Conservation (phyloP, 2,797 vertebrate genomes). For the Dipus sagitta region DNA sequence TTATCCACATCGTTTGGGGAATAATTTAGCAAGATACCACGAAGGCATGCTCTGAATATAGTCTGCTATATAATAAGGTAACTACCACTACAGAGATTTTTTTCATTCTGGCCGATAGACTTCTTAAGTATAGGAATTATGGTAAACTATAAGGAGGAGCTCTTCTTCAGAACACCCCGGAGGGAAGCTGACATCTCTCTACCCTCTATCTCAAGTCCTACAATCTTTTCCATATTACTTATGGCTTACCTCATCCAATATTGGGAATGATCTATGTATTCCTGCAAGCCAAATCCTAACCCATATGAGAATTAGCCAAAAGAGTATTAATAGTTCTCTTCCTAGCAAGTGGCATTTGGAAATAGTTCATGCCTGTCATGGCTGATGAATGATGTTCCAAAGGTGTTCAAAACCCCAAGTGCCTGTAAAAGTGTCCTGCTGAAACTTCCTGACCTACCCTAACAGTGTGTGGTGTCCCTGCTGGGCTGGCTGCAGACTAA, state of each 20-base stretch:
- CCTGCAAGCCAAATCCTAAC: slow-evolving; percentile 33
- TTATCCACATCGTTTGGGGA: background rate
- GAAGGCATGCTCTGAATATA: background rate
- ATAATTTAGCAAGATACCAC: slow-evolving; percentile 13
- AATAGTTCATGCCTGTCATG: slow-evolving; percentile 39
- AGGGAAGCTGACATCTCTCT: background rate
- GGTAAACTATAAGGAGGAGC: background rate
- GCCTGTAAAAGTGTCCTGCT: background rate
- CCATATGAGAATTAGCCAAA: slow-evolving; percentile 34
- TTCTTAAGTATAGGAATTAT: slow-evolving; percentile 27
- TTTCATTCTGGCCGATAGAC: background rate
- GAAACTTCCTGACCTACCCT: slow-evolving; percentile 6
- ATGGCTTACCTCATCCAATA: slow-evolving; percentile 37
- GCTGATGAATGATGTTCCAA: slow-evolving; percentile 56
- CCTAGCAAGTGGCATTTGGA: slow-evolving; percentile 27
- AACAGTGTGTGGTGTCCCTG: background rate
- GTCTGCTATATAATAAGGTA: background rate
- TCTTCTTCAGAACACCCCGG: background rate
- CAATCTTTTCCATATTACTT: background rate
- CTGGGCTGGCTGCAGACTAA: background rate
- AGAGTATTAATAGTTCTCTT: slow-evolving; percentile 40
- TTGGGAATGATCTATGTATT: slow-evolving; percentile 16
- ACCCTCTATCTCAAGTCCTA: background rate
- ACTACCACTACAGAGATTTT: background rate
- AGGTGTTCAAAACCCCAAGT: slow-evolving; percentile 14